Conservation (phyloP, 64 coral and sea anemone genomes). For the Montipora capricornis region DNA sequence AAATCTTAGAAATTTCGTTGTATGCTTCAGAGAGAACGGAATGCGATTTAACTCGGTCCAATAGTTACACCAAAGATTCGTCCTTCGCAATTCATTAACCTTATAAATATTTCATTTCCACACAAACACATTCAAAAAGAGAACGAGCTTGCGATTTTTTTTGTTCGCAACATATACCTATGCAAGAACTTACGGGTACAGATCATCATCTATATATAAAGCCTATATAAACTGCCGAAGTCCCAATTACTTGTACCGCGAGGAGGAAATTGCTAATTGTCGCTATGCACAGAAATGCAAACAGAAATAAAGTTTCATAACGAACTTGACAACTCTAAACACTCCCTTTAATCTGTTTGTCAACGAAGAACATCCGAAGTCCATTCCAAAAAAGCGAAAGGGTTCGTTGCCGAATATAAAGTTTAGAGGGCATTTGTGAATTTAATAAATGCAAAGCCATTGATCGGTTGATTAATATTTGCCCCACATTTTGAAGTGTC, state of each 20-base stretch:
- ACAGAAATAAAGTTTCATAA: not conserved
- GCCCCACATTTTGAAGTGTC: not conserved
- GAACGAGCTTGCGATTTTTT: not conserved
- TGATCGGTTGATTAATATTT: not conserved
- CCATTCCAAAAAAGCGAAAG: not conserved
- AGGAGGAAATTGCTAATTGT: not conserved
- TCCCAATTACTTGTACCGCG: not conserved
- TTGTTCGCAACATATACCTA: too few species aligned
- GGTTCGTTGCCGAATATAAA: constrained; percentile 6
- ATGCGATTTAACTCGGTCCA: not conserved
- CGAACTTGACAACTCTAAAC: not conserved
- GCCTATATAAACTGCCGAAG: not conserved
- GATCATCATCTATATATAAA: not conserved
- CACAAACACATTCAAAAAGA: not conserved
- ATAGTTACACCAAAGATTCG: not conserved
- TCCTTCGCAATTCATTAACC: too few species aligned
- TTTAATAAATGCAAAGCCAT: constrained; percentile 5
- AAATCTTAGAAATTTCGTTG: not conserved
- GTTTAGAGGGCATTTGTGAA: not conserved
- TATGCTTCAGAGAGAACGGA: too few species aligned
- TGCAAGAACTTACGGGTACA: too few species aligned
- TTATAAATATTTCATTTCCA: not conserved
- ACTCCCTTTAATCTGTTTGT: not conserved
- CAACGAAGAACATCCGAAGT: not conserved
- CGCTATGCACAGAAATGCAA: not conserved